A percentile compares a stretch with the other conserved stretches of the same genome.
phyloP scores from a whole-genome alignment of 2,797 vertebrate species.

The Hipposideros larvatus region DNA sequence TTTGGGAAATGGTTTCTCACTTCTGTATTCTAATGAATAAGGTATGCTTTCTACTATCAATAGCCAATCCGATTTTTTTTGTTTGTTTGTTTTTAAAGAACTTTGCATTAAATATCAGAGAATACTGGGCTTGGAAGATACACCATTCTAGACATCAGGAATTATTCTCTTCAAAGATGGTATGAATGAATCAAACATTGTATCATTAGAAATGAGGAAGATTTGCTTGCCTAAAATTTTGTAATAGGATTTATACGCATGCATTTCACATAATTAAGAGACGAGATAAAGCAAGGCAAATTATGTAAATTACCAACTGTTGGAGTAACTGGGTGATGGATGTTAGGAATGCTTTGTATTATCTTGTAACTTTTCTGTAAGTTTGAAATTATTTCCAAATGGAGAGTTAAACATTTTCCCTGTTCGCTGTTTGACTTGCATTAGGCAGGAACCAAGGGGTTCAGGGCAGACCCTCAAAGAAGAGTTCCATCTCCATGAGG shows the following conservation, averaged over 20 bases:
- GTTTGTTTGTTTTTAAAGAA: background rate
- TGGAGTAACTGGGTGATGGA: background rate
- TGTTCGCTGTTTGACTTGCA: background rate
- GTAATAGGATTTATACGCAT: too few species aligned
- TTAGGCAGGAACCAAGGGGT: background rate
- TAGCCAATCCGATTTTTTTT: background rate
- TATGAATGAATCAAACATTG: background rate
- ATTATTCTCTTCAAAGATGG: background rate
- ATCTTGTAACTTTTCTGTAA: background rate
- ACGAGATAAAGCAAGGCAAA: background rate
- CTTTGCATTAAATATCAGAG: background rate
- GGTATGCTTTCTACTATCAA: background rate
- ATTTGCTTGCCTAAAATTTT: background rate
- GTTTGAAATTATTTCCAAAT: background rate
- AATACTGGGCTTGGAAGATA: fast-evolving
- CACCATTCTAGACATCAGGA: background rate
- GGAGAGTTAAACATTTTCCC: background rate
- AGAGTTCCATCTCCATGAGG: background rate
- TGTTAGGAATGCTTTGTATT: background rate
- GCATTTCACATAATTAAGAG: background rate
- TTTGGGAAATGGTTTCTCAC: background rate
- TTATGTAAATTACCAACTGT: too few species aligned
- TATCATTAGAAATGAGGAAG: background rate
- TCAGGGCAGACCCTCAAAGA: background rate
- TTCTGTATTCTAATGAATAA: background rate